These are phyloP conservation scores for Molorchus minor DNA, from an alignment of 2,888 invertebrate genomes.

Conservation along the genomic window DNA sequence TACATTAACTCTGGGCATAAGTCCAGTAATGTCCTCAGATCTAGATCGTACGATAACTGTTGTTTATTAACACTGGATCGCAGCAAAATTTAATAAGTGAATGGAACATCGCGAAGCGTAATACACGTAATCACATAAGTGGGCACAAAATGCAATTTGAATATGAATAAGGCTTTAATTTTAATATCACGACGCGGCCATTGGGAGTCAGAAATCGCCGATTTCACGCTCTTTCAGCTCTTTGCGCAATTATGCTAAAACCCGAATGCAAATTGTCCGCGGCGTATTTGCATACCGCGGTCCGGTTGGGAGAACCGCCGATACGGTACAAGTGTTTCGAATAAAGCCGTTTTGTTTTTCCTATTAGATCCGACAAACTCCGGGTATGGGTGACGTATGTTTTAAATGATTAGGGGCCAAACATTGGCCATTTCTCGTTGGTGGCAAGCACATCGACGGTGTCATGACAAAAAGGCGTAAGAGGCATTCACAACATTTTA, in stretches of 20 bases:
- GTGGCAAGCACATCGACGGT: too few relatives aligned
- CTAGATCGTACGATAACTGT: background rate
- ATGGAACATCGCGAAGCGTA: background rate
- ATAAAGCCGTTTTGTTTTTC: conserved; percentile 22
- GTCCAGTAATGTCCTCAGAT: background rate
- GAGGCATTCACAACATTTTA: too few relatives aligned
- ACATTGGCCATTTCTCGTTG: too few relatives aligned
- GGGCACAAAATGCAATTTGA: conserved; percentile 43
- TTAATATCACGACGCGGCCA: conserved; percentile 44
- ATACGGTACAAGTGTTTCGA: conserved; percentile 20
- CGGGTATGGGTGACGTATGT: conserved; percentile 6
- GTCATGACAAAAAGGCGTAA: too few relatives aligned
- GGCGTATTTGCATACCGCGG: conserved; percentile 42
- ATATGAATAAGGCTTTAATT: conserved; percentile 49
- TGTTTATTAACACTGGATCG: background rate
- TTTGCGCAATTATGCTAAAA: conserved; percentile 50
- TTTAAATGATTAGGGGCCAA: too few relatives aligned
- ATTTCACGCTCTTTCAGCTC: conserved; percentile 50
- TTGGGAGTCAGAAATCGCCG: conserved; percentile 45
- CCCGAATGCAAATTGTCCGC: conserved; percentile 45
- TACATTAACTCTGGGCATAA: too few relatives aligned
- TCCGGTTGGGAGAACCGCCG: conserved; percentile 14
- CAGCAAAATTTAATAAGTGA: conserved; percentile 14
- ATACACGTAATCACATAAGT: conserved; percentile 40
- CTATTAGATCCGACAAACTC: conserved; percentile 13